Base-by-base conservation (phyloP, 2,888 invertebrate genomes). In the Homarus gammarus region DNA sequence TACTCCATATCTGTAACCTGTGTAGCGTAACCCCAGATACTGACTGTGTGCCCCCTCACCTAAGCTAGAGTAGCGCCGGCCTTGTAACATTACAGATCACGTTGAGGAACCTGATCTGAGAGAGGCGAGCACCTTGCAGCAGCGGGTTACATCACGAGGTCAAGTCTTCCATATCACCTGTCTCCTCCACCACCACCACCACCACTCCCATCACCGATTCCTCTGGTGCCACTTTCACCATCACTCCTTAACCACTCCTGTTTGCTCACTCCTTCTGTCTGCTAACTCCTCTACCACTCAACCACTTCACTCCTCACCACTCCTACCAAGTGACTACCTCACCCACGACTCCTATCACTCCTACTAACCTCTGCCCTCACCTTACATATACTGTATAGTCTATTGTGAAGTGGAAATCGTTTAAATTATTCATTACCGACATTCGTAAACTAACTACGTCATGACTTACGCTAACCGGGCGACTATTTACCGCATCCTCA, bases 51-150 rank as follows among this genome's bases (percentile, higher is more conserved):
- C 0, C 22, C 22, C 56, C 56, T 18, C 44, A 12, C 56, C 18
- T 22, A 22, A 56, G 22, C 56, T 22, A n/a, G 22, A 22, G 56
- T 56, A 5, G 27, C 64, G 27, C 27, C 27, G 27, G 64, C 64
- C 27, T 64, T 27, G 64, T 5, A 64, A 64, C 64, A 5, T 64
- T 64, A 64, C 64, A 64, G 27, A 64, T 64, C 64, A 64, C 64
- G 64, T 27, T 64, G 64, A 8, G 15, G n/a, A 64, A 64, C 64
- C 64, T 27, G 64, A 64, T 64, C n/a, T 64, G 31, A 27, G 64
- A 64, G 27, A n/a, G 27, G 27, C 27, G 64, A 8, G 27, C 22
- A 5, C 64, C n/a, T n/a, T n/a, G n/a, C 27, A 27, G 64, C 10
- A 64, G 61, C 18, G 61, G 61, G 61, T 27, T 64, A 8, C 64